phyloP scores from a whole-genome alignment of 2,797 vertebrate genomes.

The Pelodytes ibericus region DNA sequence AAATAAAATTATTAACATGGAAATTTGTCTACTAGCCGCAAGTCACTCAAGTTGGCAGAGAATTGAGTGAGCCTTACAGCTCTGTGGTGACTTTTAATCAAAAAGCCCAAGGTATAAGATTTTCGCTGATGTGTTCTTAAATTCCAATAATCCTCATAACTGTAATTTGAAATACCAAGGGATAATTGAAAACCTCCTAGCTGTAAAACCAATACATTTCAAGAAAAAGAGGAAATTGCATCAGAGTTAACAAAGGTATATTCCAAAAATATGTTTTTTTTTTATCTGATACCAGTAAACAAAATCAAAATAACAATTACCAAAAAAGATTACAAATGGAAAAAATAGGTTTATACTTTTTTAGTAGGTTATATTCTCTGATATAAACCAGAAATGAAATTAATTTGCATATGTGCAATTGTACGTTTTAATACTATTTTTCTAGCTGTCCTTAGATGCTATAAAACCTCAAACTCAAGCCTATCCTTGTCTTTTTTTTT shows the following conservation, averaged over 20 bases:
- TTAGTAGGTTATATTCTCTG: no score
- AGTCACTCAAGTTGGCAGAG: no score
- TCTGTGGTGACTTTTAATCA: background rate
- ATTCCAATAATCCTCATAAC: background rate
- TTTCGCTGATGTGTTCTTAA: background rate
- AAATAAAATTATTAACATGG: no score
- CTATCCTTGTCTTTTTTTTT: background rate
- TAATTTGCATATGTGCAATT: no score
- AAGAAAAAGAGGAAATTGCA: no score
- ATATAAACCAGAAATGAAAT: no score
- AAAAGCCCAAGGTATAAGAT: background rate
- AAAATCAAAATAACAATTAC: background rate
- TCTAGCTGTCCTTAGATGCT: background rate
- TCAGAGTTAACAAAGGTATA: no score
- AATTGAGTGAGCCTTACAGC: background rate
- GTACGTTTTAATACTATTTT: background rate
- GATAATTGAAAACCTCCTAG: background rate
- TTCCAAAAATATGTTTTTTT: background rate
- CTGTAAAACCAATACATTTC: background rate
- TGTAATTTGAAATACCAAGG: background rate
- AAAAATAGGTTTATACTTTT: no score
- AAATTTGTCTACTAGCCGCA: no score
- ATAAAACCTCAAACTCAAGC: conserved; percentile 1
- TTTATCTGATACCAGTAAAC: background rate
- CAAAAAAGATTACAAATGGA: background rate